phyloP scores from a whole-genome alignment of 2,797 vertebrate genomes.

The Cygnus olor region DNA sequence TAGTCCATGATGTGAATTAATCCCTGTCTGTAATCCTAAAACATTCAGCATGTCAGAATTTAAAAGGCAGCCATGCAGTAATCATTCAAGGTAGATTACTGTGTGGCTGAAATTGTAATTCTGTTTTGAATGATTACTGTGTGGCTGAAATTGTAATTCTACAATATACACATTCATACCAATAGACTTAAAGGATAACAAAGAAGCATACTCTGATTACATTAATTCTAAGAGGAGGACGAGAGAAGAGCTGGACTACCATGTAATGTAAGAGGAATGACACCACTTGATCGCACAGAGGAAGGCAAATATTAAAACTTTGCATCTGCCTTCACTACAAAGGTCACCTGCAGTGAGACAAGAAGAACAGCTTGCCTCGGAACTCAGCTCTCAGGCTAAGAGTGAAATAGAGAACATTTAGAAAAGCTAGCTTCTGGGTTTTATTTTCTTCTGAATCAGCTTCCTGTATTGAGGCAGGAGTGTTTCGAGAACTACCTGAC shows the following conservation, averaged over 20 bases:
- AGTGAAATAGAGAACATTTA: not conserved
- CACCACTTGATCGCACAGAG: not conserved
- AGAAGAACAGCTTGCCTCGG: not conserved
- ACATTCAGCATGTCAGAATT: not conserved
- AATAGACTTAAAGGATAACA: not conserved
- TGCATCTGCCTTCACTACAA: not conserved
- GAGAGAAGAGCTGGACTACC: not conserved
- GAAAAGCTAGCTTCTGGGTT: not conserved
- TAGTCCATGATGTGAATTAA: conserved; percentile 40
- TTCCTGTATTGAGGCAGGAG: not conserved
- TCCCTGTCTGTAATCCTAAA: conserved; percentile 22
- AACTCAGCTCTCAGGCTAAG: not conserved
- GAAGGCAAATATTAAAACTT: not conserved
- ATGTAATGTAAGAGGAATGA: not conserved
- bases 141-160: conserved; percentile 3
- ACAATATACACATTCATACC: not conserved
- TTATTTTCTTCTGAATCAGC: not conserved
- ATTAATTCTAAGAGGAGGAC: not conserved
- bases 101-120: not conserved
- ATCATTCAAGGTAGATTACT: not conserved
- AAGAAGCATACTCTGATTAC: not conserved
- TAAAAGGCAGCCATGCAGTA: not conserved
- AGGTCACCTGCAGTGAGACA: rapidly evolving
- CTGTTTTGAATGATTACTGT: not conserved
- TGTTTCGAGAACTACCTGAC: not conserved